Percentiles rank a stretch among this genome's conserved stretches.
Conservation (phyloP, 2,113 vertebrate species). For the Xiphias gladius region DNA sequence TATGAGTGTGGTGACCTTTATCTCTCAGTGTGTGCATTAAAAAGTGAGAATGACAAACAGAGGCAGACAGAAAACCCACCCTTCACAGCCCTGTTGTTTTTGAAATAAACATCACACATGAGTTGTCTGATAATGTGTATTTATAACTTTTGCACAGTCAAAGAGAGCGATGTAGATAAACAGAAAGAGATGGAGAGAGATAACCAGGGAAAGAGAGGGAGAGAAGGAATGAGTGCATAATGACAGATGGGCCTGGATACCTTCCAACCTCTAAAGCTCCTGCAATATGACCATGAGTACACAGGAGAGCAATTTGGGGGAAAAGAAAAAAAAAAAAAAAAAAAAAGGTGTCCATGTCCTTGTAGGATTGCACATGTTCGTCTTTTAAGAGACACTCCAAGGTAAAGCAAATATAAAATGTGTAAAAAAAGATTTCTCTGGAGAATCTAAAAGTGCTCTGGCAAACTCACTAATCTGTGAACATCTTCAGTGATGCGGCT, state of each 20-base stretch:
- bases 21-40: background rate
- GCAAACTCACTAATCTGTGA: constrained; percentile 6
- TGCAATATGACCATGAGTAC: constrained; percentile 62
- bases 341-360: constrained; percentile 24
- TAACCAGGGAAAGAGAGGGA: background rate
- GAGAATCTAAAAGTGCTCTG: background rate
- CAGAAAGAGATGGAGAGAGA: constrained; percentile 15
- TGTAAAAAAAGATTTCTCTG: background rate
- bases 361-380: background rate
- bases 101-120: constrained; percentile 32
- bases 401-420: constrained; percentile 17
- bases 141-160: constrained; percentile 25
- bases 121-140: constrained; percentile 16
- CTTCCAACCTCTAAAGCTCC: constrained; percentile 63
- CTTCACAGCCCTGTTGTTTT: constrained; percentile 12
- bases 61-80: constrained; percentile 15
- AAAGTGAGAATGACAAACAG: background rate
- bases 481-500: background rate
- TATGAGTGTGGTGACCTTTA: constrained; percentile 47
- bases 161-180: constrained; percentile 27
- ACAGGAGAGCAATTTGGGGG: constrained; percentile 42
- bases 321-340: background rate
- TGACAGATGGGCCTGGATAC: constrained; percentile 71
- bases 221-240: constrained; percentile 55
- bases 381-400: background rate